A percentile compares a stretch with the other conserved stretches of the same genome.
These are phyloP conservation scores for Heliangelus exortis DNA, from an alignment of 2,797 vertebrate genomes.

Conservation along the genomic window DNA sequence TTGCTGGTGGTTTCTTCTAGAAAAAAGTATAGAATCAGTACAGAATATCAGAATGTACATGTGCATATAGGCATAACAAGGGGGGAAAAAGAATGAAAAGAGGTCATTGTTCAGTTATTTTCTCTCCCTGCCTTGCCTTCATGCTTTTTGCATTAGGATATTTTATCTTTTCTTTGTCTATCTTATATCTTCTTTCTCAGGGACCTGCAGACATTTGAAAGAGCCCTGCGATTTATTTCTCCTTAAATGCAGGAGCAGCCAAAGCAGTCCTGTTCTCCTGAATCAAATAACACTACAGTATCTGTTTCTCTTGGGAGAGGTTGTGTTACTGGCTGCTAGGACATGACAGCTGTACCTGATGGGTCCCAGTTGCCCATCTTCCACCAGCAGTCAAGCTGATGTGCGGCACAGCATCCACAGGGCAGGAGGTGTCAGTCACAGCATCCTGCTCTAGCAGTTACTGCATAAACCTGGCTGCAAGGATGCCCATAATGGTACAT, in stretches of 20 bases:
- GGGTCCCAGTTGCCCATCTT: conserved; percentile 32
- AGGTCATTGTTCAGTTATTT: not conserved
- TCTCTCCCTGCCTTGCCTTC: not conserved
- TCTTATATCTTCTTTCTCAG: not conserved
- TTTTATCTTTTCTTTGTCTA: not conserved
- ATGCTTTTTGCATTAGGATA: conserved; percentile 10
- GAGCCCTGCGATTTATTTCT: not conserved
- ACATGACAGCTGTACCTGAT: not conserved
- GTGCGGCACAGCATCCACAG: not conserved
- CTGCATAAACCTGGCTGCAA: not conserved
- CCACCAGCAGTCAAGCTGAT: not conserved
- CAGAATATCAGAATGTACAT: too few relatives aligned
- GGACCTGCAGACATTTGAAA: not conserved
- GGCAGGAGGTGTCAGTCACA: not conserved
- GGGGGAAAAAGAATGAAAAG: fast-evolving
- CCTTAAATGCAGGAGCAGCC: not conserved
- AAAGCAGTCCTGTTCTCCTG: not conserved
- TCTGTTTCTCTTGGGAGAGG: conserved; percentile 32
- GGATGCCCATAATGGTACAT: not conserved
- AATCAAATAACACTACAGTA: conserved; percentile 21
- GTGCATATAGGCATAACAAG: not conserved
- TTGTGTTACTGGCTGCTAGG: not conserved
- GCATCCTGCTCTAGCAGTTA: not conserved
- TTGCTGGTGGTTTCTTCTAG: not conserved
- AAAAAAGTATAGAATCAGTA: not conserved